phyloP scores from a whole-genome alignment of 2,888 invertebrate species.

The Cephus pulcher region DNA sequence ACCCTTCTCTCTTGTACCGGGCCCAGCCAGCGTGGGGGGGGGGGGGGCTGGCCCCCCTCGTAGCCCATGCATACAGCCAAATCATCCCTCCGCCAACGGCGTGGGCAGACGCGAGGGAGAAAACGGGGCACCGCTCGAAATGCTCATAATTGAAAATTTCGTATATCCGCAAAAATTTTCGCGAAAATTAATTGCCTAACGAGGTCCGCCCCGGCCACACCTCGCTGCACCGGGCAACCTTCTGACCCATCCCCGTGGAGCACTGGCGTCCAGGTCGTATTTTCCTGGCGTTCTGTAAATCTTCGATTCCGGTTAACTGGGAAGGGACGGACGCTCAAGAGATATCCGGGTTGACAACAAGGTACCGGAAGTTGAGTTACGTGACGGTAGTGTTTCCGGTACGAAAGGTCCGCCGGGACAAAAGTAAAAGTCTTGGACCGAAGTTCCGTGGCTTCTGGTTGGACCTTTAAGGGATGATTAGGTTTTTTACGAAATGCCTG shows the following conservation, averaged over 20 bases:
- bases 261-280: not conserved
- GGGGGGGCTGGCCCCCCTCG: not conserved
- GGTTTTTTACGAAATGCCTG: not conserved
- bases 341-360: not conserved
- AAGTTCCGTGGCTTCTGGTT: not conserved
- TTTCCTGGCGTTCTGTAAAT: no score
- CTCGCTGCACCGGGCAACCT: not conserved
- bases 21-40: no score
- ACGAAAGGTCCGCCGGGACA: no score
- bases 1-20: constrained; percentile 6
- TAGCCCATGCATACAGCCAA: not conserved
- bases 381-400: not conserved
- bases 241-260: not conserved
- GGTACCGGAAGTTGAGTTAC: not conserved
- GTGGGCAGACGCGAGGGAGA: constrained; percentile 4
- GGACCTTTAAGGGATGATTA: not conserved
- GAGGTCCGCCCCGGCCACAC: not conserved
- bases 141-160: constrained; percentile 47
- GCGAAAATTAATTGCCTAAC: constrained; percentile 8
- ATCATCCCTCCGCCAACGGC: constrained; percentile 13
- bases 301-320: no score
- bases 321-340: not conserved
- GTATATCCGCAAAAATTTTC: constrained; percentile 20
- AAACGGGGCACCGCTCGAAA: constrained; percentile 27
- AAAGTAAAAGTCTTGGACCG: not conserved